These are phyloP conservation scores for Gambusia affinis DNA, from an alignment of 2,113 vertebrate genomes.

Conservation along the genomic window DNA sequence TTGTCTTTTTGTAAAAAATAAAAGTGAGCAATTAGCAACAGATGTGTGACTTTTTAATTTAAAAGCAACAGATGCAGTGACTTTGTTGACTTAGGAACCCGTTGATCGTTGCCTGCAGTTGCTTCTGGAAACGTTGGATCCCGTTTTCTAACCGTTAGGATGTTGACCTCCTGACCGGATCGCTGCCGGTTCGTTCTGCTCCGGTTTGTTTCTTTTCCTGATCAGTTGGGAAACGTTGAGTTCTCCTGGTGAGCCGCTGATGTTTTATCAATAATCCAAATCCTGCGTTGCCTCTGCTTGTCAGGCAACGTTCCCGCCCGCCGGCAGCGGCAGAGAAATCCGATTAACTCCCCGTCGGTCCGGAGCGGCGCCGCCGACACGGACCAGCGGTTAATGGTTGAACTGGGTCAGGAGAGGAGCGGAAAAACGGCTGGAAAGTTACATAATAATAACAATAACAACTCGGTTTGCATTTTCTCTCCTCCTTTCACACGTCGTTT, in stretches of 20 bases:
- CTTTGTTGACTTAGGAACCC: no score
- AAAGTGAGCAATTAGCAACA: no score
- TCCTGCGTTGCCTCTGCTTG: conserved; percentile 26
- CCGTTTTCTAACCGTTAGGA: background rate
- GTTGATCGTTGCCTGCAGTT: background rate
- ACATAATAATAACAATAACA: conserved; percentile 15
- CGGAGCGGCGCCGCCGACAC: conserved; percentile 45
- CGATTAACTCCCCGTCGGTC: conserved; percentile 54
- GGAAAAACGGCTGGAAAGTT: background rate
- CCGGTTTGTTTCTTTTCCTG: no score
- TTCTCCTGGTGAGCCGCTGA: background rate
- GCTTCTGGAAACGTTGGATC: background rate
- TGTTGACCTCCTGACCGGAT: background rate
- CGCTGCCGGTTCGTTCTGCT: background rate
- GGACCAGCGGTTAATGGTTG: conserved; percentile 63
- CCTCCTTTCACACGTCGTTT: conserved; percentile 5
- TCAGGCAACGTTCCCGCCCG: conserved; percentile 29
- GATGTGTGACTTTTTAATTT: no score
- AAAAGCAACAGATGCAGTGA: no score
- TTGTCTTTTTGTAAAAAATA: no score
- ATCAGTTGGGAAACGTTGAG: no score
- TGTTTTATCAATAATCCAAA: conserved; percentile 64
- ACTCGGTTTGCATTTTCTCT: background rate
- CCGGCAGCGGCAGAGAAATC: conserved; percentile 21
- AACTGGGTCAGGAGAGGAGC: conserved; percentile 55